These are phyloP conservation scores for Florisuga fusca DNA, from an alignment of 2,797 vertebrate species.

Conservation along the genomic window DNA sequence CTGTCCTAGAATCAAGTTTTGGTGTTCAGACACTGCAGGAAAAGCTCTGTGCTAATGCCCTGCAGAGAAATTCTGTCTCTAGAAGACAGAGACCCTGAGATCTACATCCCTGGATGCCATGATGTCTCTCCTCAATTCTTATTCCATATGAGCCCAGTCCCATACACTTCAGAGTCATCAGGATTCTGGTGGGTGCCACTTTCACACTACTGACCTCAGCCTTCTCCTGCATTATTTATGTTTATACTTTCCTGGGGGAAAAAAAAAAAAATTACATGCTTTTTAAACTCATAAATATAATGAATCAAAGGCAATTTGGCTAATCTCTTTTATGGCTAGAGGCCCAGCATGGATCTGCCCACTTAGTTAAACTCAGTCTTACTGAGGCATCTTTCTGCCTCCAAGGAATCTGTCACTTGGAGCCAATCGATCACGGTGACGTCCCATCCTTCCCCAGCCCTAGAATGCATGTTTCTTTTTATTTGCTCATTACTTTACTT, in stretches of 20 bases:
- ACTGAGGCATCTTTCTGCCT: not conserved
- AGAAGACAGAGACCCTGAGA: not conserved
- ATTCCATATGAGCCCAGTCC: rapidly evolving
- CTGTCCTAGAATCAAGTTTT: not conserved
- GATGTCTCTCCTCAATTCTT: not conserved
- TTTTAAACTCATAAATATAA: conserved; percentile 71
- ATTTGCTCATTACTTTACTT: conserved; percentile 4
- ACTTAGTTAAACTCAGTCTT: not conserved
- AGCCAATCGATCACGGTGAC: not conserved
- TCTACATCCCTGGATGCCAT: not conserved
- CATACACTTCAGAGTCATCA: not conserved
- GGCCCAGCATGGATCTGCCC: not conserved
- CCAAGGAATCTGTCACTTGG: not conserved
- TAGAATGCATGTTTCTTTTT: not conserved
- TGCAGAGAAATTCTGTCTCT: not conserved
- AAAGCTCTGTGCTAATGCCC: not conserved
- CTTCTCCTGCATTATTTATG: conserved; percentile 45
- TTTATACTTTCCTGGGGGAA: not conserved
- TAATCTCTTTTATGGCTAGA: conserved; percentile 13
- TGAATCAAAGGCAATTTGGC: conserved; percentile 63
- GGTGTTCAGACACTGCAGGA: not conserved
- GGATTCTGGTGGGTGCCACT: not conserved
- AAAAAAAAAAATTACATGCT: conserved; percentile 5
- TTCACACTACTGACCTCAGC: not conserved
- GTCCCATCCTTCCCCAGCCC: not conserved